Percentiles rank a stretch among this genome's conserved stretches.
Evolutionary conservation across 2,113 vertebrate species (phyloP).

Genomic region (Panurus biarmicus): DNA sequence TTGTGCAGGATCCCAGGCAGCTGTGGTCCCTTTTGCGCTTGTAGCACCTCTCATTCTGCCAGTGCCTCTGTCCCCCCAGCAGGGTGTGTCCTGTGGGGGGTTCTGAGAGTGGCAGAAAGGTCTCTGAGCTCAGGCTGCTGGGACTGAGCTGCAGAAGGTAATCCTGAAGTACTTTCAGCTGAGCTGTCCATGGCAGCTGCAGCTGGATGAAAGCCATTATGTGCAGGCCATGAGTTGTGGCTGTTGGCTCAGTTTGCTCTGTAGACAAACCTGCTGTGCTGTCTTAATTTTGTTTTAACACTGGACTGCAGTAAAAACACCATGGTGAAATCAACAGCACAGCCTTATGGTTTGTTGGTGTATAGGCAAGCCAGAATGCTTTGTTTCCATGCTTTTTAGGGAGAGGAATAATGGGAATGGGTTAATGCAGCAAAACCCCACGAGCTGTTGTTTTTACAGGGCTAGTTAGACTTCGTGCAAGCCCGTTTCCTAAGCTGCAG

Average conservation of each 20-base stretch:
- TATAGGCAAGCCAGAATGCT: background rate
- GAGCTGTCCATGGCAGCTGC: background rate
- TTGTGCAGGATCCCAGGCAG: background rate
- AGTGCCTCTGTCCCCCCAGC: background rate
- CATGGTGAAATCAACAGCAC: background rate
- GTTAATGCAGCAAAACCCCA: background rate
- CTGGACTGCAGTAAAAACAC: background rate
- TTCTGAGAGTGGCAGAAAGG: background rate
- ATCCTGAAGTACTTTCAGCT: background rate
- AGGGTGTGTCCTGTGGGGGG: background rate
- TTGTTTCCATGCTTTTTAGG: background rate
- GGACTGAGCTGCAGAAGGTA: background rate
- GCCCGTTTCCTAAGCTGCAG: constrained; percentile 77
- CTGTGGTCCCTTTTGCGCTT: background rate
- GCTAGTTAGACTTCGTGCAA: constrained; percentile 82
- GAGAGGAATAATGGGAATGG: background rate
- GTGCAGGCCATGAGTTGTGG: background rate
- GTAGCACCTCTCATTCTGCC: background rate
- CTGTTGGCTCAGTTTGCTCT: background rate
- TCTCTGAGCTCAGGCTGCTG: background rate
- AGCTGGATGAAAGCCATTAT: background rate
- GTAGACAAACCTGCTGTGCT: background rate
- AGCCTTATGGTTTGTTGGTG: background rate
- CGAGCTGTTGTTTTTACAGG: constrained; percentile 62
- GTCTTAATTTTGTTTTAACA: background rate